These are phyloP conservation scores for Caenorhabditis doughertyi DNA, from an alignment of 2,888 invertebrate species.

Conservation along the genomic window DNA sequence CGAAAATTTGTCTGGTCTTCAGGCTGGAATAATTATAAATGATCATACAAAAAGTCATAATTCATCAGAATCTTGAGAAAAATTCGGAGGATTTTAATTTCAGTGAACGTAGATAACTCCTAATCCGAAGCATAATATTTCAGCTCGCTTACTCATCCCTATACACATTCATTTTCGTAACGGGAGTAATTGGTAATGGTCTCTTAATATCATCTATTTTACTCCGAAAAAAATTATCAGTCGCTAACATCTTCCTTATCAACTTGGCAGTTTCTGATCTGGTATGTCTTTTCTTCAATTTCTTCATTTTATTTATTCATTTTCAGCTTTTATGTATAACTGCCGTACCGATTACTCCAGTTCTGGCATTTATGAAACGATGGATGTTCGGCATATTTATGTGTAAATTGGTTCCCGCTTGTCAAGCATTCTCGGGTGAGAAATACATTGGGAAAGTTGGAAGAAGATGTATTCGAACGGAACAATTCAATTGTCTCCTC, in stretches of 20 bases:
- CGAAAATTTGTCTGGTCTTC: no score
- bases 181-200: constrained; percentile 81
- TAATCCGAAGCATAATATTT: constrained; percentile 19
- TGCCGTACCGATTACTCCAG: constrained; percentile 96
- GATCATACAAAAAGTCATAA: no score
- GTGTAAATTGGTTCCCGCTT: constrained; percentile 94
- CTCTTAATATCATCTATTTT: constrained; percentile 77
- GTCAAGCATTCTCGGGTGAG: constrained; percentile 87
- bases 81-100: no score
- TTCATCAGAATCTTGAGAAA: no score
- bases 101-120: no score
- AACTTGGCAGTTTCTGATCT: constrained; percentile 96
- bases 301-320: background rate
- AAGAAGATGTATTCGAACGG: constrained; percentile 1
- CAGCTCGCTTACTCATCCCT: constrained; percentile 78
- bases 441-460: background rate
- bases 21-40: no score
- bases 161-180: constrained; percentile 79
- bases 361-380: constrained; percentile 92
- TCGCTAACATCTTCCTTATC: constrained; percentile 92
- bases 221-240: constrained; percentile 77
- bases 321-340: constrained; percentile 90
- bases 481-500: constrained; percentile 41
- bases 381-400: constrained; percentile 95
- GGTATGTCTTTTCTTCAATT: constrained; percentile 61